Evolutionary conservation across 1,140 invertebrate species (phyloP).

Genomic region (Sarcophaga bullata): DNA sequence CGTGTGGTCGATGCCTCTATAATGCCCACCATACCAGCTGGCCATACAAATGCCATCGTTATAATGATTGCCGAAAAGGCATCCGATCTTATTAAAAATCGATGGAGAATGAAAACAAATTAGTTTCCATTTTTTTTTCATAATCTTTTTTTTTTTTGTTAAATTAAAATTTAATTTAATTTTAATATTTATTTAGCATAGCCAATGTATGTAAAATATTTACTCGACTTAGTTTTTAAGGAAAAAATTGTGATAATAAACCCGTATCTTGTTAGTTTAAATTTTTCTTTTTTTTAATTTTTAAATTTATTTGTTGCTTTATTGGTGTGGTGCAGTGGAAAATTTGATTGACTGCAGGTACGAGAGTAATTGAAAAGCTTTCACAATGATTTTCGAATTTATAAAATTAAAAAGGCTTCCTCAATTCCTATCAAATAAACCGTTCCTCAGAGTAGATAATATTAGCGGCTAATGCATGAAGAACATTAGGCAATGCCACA

Average conservation of each 20-base stretch:
- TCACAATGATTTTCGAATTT: too few relatives aligned
- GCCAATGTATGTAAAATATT: not conserved
- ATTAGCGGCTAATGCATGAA: too few relatives aligned
- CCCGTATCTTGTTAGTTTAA: not conserved
- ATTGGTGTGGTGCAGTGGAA: too few relatives aligned
- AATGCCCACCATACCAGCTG: constrained; percentile 73
- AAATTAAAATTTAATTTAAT: not conserved
- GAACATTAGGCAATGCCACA: too few relatives aligned
- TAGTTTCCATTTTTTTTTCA: not conserved
- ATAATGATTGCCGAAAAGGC: constrained; percentile 76
- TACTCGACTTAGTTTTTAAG: not conserved
- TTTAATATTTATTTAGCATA: not conserved
- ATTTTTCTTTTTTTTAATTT: too few relatives aligned
- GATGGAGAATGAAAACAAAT: constrained; percentile 61
- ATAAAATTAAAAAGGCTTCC: too few relatives aligned
- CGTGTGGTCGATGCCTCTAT: constrained; percentile 81
- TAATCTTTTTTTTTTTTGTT: not conserved
- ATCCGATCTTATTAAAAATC: constrained; percentile 71
- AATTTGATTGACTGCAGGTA: too few relatives aligned
- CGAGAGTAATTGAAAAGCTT: too few relatives aligned
- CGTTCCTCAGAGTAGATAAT: too few relatives aligned
- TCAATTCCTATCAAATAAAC: too few relatives aligned
- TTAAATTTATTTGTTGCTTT: too few relatives aligned
- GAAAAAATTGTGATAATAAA: not conserved
- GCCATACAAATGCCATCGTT: constrained; percentile 72